phyloP scores from a whole-genome alignment of 2,797 vertebrate genomes.

The Enteromius argenteus region DNA sequence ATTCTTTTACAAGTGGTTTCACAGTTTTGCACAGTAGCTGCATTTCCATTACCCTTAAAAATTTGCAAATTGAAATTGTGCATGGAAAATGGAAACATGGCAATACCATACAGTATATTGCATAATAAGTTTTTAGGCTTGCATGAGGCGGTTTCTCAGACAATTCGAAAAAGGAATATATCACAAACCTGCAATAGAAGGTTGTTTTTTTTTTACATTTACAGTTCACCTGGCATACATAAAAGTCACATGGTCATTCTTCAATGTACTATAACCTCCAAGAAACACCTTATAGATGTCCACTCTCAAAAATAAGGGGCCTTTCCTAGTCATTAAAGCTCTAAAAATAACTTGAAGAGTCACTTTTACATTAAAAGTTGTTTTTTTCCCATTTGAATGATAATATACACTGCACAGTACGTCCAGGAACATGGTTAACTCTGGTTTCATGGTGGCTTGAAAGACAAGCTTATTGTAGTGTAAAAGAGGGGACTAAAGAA shows the following conservation, averaged over 20 bases:
- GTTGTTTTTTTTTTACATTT: too few species aligned
- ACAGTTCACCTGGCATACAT: too few species aligned
- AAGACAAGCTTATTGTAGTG: constrained; percentile 1
- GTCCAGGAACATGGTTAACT: neutral
- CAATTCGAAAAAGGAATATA: neutral
- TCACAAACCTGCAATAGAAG: neutral
- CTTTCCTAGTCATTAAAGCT: too few species aligned
- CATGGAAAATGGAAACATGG: neutral
- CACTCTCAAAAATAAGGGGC: too few species aligned
- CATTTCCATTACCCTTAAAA: too few species aligned
- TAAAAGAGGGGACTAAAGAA: neutral
- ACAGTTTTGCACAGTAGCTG: neutral
- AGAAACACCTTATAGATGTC: too few species aligned
- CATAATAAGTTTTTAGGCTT: neutral
- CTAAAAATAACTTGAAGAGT: neutral
- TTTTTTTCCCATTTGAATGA: neutral
- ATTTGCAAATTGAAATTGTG: too few species aligned
- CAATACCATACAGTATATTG: neutral
- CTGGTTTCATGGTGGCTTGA: neutral
- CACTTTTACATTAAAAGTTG: neutral
- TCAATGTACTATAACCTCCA: too few species aligned
- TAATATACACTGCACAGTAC: neutral
- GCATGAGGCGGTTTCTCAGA: too few species aligned
- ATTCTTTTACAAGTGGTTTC: neutral
- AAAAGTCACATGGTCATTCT: too few species aligned